Evolutionary conservation across 2,888 invertebrate species (phyloP).

Genomic region (Andricus quercusramuli): DNA sequence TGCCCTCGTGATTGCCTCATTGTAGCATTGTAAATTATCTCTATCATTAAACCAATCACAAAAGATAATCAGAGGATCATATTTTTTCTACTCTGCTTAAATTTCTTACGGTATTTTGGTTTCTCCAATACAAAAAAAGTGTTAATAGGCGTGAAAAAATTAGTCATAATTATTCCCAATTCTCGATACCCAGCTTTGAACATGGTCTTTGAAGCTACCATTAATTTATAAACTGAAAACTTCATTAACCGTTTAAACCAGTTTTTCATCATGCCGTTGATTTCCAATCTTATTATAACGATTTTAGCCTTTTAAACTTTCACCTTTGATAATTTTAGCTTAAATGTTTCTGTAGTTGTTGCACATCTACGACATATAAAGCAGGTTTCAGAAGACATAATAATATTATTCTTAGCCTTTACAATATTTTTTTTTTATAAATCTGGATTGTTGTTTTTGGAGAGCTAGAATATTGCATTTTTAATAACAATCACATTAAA

Average conservation of each 20-base stretch:
- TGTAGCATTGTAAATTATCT: neutral
- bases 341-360: slow-evolving; percentile 6
- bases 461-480: too few species aligned
- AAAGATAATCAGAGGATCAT: neutral
- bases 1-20: too few species aligned
- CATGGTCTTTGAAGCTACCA: neutral
- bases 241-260: slow-evolving; percentile 1
- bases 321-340: neutral
- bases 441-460: too few species aligned
- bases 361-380: neutral
- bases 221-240: slow-evolving; percentile 36
- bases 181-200: neutral
- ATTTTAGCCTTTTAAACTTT: slow-evolving; percentile 3
- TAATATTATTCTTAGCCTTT: too few species aligned
- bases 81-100: neutral
- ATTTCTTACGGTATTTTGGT: neutral
- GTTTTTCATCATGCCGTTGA: slow-evolving; percentile 17
- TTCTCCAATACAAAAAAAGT: neutral
- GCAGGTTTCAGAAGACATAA: neutral
- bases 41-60: neutral
- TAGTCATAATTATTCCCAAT: neutral
- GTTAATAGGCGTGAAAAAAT: neutral
- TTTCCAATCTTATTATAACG: slow-evolving; percentile 17
- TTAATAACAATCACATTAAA: too few species aligned
- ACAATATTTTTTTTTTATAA: too few species aligned